Percentiles rank a stretch among this genome's conserved stretches.
These are phyloP conservation scores for Peromyscus attwateri DNA, from an alignment of 2,797 vertebrate species.

Conservation along the genomic window DNA sequence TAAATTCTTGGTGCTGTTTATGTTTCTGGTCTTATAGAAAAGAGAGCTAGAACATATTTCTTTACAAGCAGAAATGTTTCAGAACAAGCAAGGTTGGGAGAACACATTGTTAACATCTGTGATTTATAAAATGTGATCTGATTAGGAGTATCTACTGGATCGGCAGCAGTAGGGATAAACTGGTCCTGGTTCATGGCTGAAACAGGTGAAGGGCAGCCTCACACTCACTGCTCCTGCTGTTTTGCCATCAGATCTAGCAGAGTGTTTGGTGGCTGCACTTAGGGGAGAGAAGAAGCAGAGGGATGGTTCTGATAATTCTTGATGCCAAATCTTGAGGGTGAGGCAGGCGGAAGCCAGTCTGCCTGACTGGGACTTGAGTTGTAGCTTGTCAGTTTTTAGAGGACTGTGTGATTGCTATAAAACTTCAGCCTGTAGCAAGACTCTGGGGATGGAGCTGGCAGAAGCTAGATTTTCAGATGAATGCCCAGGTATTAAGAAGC, in stretches of 20 bases:
- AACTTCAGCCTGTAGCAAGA: neutral
- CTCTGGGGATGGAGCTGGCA: neutral
- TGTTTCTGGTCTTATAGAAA: slow-evolving; percentile 33
- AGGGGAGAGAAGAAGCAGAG: neutral
- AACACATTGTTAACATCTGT: neutral
- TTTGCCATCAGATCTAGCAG: neutral
- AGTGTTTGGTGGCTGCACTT: neutral
- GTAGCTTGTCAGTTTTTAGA: neutral
- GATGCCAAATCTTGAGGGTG: neutral
- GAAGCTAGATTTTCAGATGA: neutral
- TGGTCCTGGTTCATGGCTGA: neutral
- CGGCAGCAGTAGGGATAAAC: neutral
- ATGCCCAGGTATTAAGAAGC: neutral
- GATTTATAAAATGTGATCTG: neutral
- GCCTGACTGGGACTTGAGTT: neutral
- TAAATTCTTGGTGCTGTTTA: slow-evolving; percentile 55
- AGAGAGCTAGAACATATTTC: slow-evolving; percentile 49
- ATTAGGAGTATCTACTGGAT: neutral
- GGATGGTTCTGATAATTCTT: neutral
- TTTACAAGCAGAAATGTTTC: slow-evolving; percentile 16
- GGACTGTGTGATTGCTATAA: neutral
- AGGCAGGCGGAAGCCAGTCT: neutral
- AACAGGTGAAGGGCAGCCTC: neutral
- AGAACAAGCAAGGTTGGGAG: slow-evolving; percentile 14
- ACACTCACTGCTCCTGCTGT: neutral